Percentiles rank a stretch among this genome's conserved stretches.
phyloP scores from a whole-genome alignment of 2,113 vertebrate species.

The Casuarius casuarius region DNA sequence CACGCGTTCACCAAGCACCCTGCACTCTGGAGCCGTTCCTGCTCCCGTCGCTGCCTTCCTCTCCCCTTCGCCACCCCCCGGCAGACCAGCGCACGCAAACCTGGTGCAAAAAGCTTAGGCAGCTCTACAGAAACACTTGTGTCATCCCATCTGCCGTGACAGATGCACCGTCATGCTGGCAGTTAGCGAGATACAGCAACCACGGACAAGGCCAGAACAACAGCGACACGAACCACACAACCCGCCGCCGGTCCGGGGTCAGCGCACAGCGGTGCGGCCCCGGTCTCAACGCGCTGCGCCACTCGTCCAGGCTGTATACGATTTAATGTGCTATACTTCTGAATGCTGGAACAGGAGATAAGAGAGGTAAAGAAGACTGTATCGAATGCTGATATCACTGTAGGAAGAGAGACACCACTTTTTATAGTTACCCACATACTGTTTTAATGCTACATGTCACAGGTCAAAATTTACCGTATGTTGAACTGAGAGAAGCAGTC shows the following conservation, averaged over 20 bases:
- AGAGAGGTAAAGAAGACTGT: not conserved
- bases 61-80: not conserved
- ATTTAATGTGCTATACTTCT: not conserved
- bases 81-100: not conserved
- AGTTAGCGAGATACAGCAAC: fast-evolving
- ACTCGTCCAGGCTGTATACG: not conserved
- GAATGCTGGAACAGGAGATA: not conserved
- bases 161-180: not conserved
- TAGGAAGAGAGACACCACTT: not conserved
- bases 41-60: not conserved
- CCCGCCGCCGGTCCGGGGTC: not conserved
- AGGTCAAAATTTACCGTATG: fast-evolving
- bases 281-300: not conserved
- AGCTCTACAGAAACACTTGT: not conserved
- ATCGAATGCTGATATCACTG: not conserved
- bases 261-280: fast-evolving
- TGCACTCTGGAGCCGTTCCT: fast-evolving
- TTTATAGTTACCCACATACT: not conserved
- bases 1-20: fast-evolving
- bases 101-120: not conserved
- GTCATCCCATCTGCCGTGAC: conserved; percentile 1
- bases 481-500: not conserved
- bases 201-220: not conserved
- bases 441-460: not conserved
- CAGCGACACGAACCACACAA: not conserved